phyloP scores from a whole-genome alignment of 2,113 vertebrate species.

The Laterallus jamaicensis region DNA sequence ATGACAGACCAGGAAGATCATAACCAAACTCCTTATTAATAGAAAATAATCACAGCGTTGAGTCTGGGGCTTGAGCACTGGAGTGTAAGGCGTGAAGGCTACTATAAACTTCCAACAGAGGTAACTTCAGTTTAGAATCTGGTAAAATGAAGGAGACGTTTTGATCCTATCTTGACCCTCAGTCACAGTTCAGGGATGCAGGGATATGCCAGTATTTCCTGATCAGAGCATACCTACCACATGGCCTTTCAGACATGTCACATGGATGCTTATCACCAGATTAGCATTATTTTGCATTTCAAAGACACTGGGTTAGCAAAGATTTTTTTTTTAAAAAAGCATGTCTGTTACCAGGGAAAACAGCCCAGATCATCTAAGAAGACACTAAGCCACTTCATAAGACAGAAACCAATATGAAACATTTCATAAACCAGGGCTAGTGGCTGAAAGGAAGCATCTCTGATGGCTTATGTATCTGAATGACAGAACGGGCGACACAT shows the following conservation, averaged over 20 bases:
- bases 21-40: not conserved
- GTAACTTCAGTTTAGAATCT: not conserved
- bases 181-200: not conserved
- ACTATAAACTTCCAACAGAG: not conserved
- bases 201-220: not conserved
- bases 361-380: not conserved
- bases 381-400: fast-evolving
- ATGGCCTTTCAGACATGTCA: not conserved
- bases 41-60: not conserved
- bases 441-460: not conserved
- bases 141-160: not conserved
- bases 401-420: not conserved
- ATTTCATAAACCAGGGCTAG: not conserved
- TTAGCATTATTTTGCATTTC: not conserved
- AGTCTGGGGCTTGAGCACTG: not conserved
- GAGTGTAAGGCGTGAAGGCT: not conserved
- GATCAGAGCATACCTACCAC: fast-evolving
- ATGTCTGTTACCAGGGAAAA: not conserved
- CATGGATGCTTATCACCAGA: not conserved
- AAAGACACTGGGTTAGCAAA: not conserved
- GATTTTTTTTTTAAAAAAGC: not conserved
- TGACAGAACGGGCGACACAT: not conserved
- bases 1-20: not conserved
- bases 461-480: not conserved
- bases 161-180: not conserved